A percentile compares a stretch with the other conserved stretches of the same genome.
Conservation (phyloP, 2,113 vertebrate species). For the Collichthys lucidus region DNA sequence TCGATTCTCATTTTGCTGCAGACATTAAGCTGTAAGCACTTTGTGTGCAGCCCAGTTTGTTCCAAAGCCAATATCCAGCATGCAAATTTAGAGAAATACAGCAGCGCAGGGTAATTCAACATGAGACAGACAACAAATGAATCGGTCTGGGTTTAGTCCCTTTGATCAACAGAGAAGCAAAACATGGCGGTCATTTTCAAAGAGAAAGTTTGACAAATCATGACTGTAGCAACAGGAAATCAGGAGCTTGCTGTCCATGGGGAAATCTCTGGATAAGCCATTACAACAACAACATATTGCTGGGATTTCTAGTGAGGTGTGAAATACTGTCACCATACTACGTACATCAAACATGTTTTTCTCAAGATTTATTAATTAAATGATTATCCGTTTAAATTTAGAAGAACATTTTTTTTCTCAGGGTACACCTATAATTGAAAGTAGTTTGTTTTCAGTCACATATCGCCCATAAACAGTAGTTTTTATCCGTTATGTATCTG, state of each 20-base stretch:
- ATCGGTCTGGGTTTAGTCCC: slow-evolving; percentile 56
- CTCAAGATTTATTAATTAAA: neutral
- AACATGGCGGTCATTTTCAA: slow-evolving; percentile 65
- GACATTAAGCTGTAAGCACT: slow-evolving; percentile 76
- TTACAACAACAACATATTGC: slow-evolving; percentile 22
- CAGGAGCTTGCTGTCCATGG: slow-evolving; percentile 1
- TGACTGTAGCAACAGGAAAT: slow-evolving; percentile 30
- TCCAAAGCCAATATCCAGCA: slow-evolving; percentile 76
- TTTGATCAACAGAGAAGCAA: slow-evolving; percentile 72
- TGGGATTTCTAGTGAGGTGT: neutral
- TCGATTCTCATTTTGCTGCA: slow-evolving; percentile 80
- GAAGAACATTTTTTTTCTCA: neutral
- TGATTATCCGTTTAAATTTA: neutral
- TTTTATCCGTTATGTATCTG: neutral
- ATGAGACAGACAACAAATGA: slow-evolving; percentile 62
- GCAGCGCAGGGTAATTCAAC: slow-evolving; percentile 59
- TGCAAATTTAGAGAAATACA: slow-evolving; percentile 73
- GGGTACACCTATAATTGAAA: neutral
- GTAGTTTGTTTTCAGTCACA: neutral
- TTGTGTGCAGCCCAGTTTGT: slow-evolving; percentile 69
- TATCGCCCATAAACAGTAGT: neutral
- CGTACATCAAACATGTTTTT: neutral
- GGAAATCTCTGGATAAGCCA: slow-evolving; percentile 18
- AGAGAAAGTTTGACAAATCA: slow-evolving; percentile 58
- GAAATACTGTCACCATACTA: neutral